A percentile compares a stretch with the other conserved stretches of the same genome.
Evolutionary conservation across 2,113 vertebrate genomes (phyloP).

Genomic region (Spermophilus dauricus): DNA sequence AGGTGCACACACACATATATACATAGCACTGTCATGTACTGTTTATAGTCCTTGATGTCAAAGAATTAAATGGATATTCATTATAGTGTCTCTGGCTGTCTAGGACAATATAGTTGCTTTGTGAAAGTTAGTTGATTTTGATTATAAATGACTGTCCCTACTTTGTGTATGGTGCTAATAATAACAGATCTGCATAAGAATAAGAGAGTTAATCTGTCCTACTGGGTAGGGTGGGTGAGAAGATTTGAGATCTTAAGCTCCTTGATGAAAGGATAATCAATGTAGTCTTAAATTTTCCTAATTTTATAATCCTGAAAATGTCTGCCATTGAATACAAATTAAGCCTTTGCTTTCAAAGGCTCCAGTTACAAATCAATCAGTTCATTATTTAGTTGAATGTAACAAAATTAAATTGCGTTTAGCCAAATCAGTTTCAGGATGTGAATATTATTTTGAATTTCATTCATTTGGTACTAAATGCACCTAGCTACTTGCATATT

Average conservation of each 20-base stretch:
- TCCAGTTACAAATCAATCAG: not conserved
- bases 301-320: slow-evolving; percentile 23
- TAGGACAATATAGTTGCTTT: not conserved
- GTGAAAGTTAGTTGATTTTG: not conserved
- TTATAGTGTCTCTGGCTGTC: not conserved
- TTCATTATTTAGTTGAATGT: not conserved
- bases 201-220: not conserved
- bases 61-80: not conserved
- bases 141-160: not conserved
- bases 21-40: not conserved
- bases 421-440: not conserved
- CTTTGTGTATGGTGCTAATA: not conserved
- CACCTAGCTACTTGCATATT: not conserved
- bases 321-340: not conserved
- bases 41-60: not conserved
- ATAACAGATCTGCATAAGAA: not conserved
- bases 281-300: not conserved
- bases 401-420: slow-evolving; percentile 6
- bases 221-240: not conserved
- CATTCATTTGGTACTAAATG: not conserved
- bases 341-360: not conserved
- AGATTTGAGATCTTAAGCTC: not conserved
- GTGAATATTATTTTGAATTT: not conserved
- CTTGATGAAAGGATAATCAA: slow-evolving; percentile 37
- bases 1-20: not conserved